A percentile compares a stretch with the other conserved stretches of the same genome.
phyloP scores from a whole-genome alignment of 2,888 invertebrate species.

The Mesopsocus fuscifrons region DNA sequence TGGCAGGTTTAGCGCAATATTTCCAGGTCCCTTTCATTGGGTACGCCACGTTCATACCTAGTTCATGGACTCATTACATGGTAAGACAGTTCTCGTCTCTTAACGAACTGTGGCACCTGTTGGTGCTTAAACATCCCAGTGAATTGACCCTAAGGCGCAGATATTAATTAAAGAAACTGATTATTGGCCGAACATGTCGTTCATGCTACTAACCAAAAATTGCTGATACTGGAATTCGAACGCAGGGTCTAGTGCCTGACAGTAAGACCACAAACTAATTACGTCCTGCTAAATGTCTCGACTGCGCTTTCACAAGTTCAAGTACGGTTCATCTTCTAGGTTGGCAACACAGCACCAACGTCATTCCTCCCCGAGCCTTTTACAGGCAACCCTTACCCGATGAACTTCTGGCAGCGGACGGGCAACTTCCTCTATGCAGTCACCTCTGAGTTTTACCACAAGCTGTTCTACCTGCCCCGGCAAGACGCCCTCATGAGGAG shows the following conservation, averaged over 20 bases:
- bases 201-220: too few relatives aligned
- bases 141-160: too few relatives aligned
- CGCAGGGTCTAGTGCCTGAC: too few relatives aligned
- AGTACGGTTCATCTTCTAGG: too few relatives aligned
- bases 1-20: neutral
- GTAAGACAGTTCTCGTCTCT: neutral
- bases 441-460: neutral
- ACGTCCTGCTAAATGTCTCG: too few relatives aligned
- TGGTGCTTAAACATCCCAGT: too few relatives aligned
- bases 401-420: neutral
- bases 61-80: neutral
- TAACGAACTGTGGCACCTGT: too few relatives aligned
- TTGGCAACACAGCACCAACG: neutral
- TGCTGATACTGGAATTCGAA: too few relatives aligned
- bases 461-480: neutral
- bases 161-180: too few relatives aligned
- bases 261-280: too few relatives aligned
- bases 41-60: neutral
- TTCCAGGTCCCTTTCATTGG: conserved; percentile 4
- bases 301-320: too few relatives aligned
- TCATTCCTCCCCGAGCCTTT: neutral
- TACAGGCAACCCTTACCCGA: neutral
- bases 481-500: conserved; percentile 2
- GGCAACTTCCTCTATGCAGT: neutral
- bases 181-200: too few relatives aligned